Base-by-base conservation (phyloP, 2,113 vertebrate species). In the Lichenostomus cassidix region DNA sequence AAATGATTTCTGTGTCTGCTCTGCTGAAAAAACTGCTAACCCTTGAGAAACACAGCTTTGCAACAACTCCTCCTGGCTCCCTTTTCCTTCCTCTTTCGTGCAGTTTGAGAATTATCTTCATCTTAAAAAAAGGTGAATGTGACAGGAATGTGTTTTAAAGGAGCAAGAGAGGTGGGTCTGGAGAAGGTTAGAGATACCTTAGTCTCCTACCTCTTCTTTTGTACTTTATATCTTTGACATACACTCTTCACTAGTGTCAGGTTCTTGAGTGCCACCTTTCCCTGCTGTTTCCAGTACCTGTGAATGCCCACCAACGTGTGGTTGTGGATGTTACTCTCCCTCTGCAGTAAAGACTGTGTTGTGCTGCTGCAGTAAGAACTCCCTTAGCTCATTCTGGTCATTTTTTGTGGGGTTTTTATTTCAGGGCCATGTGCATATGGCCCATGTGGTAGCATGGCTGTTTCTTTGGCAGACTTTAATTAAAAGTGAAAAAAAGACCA, bases 231-330 rank as follows among this genome's bases (percentile, higher is more conserved):
- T 46, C 35, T 94, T 41, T 41, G 41, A 25, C 0, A 2, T 8
- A 3, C 0, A 1, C 20, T 67, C 17, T 70, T 64, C 15, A 7
- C 10, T 27, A 22, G 10, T 27, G 46, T n/a, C 20, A 9, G 12
- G 11, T 63, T 88, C 22, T 60, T 1, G 3, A 39, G 6, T 39
- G 33, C 16, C 37, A 5, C 55, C 17, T 68, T 86, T 47, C 12
- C 19, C 6, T 33, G 23, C 18, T 49, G 4, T 71, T 88, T 33
- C 19, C 29, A 16, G 0, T 50, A 11, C 7, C 18, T 55, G 29
- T 24, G 52, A 52, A 25, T 49, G 50, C 19, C 28, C 6, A 2
- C 5, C 0, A 1, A 2, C 5, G 0, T 5, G 15, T 5, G 37
- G 56, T 37, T 41, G 56, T 37, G n/a, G 24, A 2, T 84, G 35